Evolutionary conservation across 2,888 invertebrate species (phyloP).

Genomic region (Trichacis sp.): DNA sequence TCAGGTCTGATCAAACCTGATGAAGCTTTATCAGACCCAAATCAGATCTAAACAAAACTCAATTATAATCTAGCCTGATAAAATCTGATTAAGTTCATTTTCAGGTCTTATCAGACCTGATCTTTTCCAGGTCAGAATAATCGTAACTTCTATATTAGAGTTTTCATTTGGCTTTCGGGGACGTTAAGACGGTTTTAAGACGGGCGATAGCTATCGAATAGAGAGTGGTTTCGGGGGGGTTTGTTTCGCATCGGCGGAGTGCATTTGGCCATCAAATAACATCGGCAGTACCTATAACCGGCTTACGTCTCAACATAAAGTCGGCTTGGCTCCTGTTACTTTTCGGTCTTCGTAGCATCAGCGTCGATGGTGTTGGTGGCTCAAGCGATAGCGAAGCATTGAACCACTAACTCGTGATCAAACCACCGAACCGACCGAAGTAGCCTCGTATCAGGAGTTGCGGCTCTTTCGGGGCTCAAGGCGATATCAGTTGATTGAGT

Average conservation of each 20-base stretch:
- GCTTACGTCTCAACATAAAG: constrained; percentile 68
- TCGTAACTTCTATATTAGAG: neutral
- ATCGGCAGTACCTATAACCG: constrained; percentile 69
- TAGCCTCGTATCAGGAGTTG: constrained; percentile 66
- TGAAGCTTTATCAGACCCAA: too few species aligned
- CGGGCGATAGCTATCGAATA: constrained; percentile 49
- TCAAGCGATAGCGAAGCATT: constrained; percentile 48
- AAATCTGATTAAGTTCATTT: too few species aligned
- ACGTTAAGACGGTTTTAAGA: constrained; percentile 26
- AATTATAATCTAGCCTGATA: too few species aligned
- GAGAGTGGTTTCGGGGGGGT: constrained; percentile 57
- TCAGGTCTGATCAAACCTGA: too few species aligned
- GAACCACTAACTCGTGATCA: constrained; percentile 69
- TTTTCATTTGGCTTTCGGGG: constrained; percentile 5
- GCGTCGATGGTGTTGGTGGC: constrained; percentile 36
- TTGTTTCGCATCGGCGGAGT: constrained; percentile 60
- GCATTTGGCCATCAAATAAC: constrained; percentile 70
- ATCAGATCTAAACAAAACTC: too few species aligned
- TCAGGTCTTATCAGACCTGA: too few species aligned
- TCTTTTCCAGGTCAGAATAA: neutral
- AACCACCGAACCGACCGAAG: constrained; percentile 60
- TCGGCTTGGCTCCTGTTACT: constrained; percentile 60
- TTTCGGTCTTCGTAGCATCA: constrained; percentile 41
- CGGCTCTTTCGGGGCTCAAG: constrained; percentile 62
- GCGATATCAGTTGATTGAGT: constrained; percentile 68